Evolutionary conservation across 1,140 invertebrate species (phyloP).

Genomic region (Ceratitis capitata): DNA sequence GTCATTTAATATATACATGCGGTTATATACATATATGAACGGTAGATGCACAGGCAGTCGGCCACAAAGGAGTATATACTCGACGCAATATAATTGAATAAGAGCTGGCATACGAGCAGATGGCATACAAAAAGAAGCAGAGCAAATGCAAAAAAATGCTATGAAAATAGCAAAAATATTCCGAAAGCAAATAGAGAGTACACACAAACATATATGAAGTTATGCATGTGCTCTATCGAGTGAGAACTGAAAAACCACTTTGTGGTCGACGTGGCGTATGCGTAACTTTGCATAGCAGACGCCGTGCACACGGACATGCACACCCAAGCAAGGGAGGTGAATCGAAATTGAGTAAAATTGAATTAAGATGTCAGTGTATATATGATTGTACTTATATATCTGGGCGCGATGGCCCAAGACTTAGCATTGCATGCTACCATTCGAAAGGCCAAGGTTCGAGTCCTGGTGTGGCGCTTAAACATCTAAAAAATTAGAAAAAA

Average conservation of each 20-base stretch:
- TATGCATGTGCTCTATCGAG: background rate
- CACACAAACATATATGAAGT: background rate
- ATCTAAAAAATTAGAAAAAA: too few relatives aligned
- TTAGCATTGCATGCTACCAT: too few relatives aligned
- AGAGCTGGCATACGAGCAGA: background rate
- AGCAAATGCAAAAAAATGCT: background rate
- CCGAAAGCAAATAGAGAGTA: too few relatives aligned
- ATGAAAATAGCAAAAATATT: background rate
- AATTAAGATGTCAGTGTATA: background rate
- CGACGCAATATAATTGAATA: background rate
- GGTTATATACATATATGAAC: background rate
- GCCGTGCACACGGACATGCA: background rate
- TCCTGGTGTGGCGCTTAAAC: too few relatives aligned
- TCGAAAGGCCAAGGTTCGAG: too few relatives aligned
- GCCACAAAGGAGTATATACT: background rate
- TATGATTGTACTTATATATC: too few relatives aligned
- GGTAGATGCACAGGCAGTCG: background rate
- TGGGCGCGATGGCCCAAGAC: too few relatives aligned
- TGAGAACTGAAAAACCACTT: background rate
- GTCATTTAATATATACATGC: too few relatives aligned
- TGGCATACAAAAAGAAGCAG: too few relatives aligned
- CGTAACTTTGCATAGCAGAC: background rate
- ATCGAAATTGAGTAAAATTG: background rate
- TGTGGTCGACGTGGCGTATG: background rate
- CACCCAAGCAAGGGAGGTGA: background rate